A percentile compares a stretch with the other conserved stretches of the same genome.
phyloP scores from a whole-genome alignment of 1,140 invertebrate genomes.

The Drosophila pruinosa region DNA sequence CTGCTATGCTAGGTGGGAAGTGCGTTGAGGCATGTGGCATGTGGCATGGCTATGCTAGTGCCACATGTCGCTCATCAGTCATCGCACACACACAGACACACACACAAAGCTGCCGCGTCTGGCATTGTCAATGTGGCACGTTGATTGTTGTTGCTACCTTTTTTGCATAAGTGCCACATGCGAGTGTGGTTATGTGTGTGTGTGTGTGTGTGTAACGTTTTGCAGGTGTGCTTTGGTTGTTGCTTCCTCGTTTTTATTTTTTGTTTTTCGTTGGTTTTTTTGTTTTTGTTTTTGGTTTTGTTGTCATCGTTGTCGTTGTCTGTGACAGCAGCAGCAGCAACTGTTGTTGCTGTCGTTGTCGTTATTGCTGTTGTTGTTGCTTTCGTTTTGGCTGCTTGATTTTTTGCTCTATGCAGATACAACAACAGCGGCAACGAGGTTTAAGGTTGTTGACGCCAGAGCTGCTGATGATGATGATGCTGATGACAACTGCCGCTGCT shows the following conservation, averaged over 20 bases:
- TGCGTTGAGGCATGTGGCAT: constrained; percentile 35
- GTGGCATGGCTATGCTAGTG: constrained; percentile 9
- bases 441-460: constrained; percentile 73
- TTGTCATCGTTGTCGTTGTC: constrained; percentile 64
- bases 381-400: constrained; percentile 34
- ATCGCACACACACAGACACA: constrained; percentile 33
- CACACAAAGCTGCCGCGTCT: constrained; percentile 48
- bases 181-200: constrained; percentile 2
- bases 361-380: constrained; percentile 12
- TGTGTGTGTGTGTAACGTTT: constrained; percentile 38
- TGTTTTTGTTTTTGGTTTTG: constrained; percentile 34
- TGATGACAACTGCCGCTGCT: constrained; percentile 7
- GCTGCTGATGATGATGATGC: constrained; percentile 63
- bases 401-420: constrained; percentile 33
- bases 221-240: constrained; percentile 43
- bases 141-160: constrained; percentile 76
- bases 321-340: constrained; percentile 65
- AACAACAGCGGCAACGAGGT: constrained; percentile 50
- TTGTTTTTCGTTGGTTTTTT: constrained; percentile 9
- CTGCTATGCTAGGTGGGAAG: constrained; percentile 29
- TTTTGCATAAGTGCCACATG: constrained; percentile 74
- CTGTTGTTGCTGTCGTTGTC: constrained; percentile 28
- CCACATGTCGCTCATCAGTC: constrained; percentile 72
- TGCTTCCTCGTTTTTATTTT: constrained; percentile 9
- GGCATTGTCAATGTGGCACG: constrained; percentile 77